Evolutionary conservation across 2,888 invertebrate genomes (phyloP).

Genomic region (Leptinotarsa tumamoca): DNA sequence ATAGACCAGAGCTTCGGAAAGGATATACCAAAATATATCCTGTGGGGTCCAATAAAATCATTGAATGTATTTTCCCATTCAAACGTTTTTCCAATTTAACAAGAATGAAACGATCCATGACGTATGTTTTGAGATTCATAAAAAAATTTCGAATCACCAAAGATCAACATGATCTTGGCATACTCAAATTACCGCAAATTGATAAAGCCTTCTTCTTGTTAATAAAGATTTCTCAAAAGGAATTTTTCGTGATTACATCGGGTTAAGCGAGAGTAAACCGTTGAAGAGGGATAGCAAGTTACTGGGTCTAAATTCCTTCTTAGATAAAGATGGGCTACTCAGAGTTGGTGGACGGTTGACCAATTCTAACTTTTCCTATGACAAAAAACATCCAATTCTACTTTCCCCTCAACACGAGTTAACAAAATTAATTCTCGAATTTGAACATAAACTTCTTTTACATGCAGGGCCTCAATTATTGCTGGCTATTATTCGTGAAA

Average conservation of each 20-base stretch:
- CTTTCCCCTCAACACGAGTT: constrained; percentile 40
- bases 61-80: background rate
- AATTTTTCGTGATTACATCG: constrained; percentile 18
- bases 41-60: no score
- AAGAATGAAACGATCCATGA: background rate
- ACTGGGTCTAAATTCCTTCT: constrained; percentile 40
- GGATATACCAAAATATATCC: no score
- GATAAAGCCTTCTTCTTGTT: background rate
- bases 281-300: constrained; percentile 31
- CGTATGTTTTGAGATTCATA: constrained; percentile 23
- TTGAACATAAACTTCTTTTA: constrained; percentile 34
- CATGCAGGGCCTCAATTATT: constrained; percentile 43
- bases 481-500: constrained; percentile 23
- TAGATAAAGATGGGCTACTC: constrained; percentile 38
- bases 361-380: constrained; percentile 39
- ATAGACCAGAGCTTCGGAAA: no score
- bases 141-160: background rate
- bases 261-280: background rate
- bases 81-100: constrained; percentile 19
- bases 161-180: background rate
- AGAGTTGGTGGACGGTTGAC: constrained; percentile 44
- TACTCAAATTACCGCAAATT: background rate
- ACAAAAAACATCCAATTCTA: constrained; percentile 45
- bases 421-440: constrained; percentile 41
- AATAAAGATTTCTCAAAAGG: constrained; percentile 24